These are phyloP conservation scores for Venturia canescens DNA, from an alignment of 1,140 invertebrate genomes.

Conservation along the genomic window DNA sequence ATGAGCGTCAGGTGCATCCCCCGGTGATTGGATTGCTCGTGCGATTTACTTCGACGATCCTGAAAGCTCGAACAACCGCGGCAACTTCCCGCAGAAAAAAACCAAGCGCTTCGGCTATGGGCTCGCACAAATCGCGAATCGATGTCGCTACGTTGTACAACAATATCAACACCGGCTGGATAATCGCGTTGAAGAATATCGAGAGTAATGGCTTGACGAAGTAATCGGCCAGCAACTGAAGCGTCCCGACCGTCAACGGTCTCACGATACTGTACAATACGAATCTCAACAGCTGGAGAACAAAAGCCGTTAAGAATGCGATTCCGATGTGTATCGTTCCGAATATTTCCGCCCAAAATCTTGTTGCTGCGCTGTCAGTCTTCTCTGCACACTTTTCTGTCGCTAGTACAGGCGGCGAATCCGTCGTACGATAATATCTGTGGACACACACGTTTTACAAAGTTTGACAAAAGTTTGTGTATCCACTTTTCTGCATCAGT, in stretches of 20 bases:
- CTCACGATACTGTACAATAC: conserved; percentile 79
- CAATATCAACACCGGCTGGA: conserved; percentile 81
- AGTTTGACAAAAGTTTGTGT: no score
- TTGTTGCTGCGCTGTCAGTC: conserved; percentile 78
- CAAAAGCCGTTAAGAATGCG: conserved; percentile 80
- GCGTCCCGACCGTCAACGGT: conserved; percentile 79
- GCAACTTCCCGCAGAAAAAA: conserved; percentile 77
- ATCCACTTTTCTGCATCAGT: no score
- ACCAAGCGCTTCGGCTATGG: conserved; percentile 77
- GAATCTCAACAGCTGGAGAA: conserved; percentile 80
- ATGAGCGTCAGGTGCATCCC: background rate
- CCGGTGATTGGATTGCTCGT: conserved; percentile 36
- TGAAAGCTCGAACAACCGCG: conserved; percentile 73
- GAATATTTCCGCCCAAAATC: conserved; percentile 83
- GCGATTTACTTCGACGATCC: conserved; percentile 74
- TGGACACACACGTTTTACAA: background rate
- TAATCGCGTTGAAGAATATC: conserved; percentile 80
- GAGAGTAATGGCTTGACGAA: conserved; percentile 82
- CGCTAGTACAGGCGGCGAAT: conserved; percentile 78
- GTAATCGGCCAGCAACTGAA: conserved; percentile 82
- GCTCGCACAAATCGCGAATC: conserved; percentile 80
- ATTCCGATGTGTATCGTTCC: conserved; percentile 80
- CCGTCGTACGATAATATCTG: conserved; percentile 80
- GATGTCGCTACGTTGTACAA: conserved; percentile 80
- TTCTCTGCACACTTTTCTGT: conserved; percentile 79